Conservation (phyloP, 2,888 invertebrate genomes). For the Phania funesta region DNA sequence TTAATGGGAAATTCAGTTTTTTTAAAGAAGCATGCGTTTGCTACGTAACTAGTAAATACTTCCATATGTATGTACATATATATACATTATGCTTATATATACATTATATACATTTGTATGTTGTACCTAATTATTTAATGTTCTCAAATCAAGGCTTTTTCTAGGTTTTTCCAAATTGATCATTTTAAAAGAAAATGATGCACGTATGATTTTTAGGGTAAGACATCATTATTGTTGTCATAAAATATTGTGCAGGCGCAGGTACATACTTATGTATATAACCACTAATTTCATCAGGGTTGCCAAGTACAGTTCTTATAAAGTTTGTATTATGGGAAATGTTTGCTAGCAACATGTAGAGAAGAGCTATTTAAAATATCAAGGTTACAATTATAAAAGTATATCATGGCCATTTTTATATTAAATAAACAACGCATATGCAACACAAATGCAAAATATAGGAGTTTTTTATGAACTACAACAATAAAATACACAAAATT, state of each 20-base stretch:
- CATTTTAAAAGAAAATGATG: no score
- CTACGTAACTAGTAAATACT: no score
- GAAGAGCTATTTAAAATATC: slow-evolving; percentile 10
- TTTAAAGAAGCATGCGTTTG: no score
- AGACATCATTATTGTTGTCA: neutral
- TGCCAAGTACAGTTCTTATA: neutral
- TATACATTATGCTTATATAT: no score
- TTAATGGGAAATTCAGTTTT: no score
- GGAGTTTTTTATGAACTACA: no score
- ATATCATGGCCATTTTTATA: slow-evolving; percentile 33
- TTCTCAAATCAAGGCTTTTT: no score
- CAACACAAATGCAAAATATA: no score
- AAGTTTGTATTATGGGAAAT: neutral
- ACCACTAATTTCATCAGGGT: neutral
- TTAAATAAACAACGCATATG: neutral
- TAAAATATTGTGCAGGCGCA: neutral
- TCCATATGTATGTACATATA: neutral
- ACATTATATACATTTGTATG: no score
- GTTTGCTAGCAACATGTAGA: neutral
- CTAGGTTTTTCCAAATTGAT: no score
- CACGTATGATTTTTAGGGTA: neutral
- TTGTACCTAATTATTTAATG: no score
- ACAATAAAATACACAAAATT: no score
- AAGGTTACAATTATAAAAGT: slow-evolving; percentile 43
- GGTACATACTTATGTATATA: neutral